Conservation (phyloP, 2,888 invertebrate species). For the Rugalucina vietnamica region DNA sequence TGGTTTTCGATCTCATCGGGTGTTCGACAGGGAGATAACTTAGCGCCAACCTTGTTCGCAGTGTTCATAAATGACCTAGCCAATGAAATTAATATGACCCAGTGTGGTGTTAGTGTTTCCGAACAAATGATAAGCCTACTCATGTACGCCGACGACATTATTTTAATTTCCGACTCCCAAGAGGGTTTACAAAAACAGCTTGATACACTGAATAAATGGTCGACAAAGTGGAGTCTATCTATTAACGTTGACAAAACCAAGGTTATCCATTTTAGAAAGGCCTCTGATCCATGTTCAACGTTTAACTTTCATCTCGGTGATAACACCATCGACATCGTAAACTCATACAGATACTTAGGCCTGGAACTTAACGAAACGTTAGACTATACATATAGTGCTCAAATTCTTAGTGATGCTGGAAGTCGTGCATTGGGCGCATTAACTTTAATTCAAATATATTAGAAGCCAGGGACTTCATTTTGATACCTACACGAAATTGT, state of each 20-base stretch:
- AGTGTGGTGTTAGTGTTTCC: neutral
- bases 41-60: constrained; percentile 23
- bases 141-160: constrained; percentile 9
- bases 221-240: neutral
- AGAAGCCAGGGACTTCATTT: neutral
- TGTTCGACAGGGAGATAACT: constrained; percentile 15
- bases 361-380: neutral
- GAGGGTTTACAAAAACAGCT: neutral
- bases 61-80: constrained; percentile 21
- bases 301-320: neutral
- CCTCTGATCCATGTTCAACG: neutral
- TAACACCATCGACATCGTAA: neutral
- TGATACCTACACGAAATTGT: neutral
- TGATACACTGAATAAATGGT: neutral
- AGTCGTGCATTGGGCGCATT: constrained; percentile 8
- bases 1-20: constrained; percentile 17
- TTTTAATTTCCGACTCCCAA: neutral
- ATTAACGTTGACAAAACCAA: neutral
- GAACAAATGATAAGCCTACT: constrained; percentile 3
- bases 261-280: neutral
- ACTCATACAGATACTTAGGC: neutral
- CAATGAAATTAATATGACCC: neutral
- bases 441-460: constrained; percentile 5
- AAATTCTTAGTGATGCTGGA: neutral
- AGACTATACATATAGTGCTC: neutral